Evolutionary conservation across 2,797 vertebrate genomes (phyloP).

Genomic region (Eurystomus glaucurus): DNA sequence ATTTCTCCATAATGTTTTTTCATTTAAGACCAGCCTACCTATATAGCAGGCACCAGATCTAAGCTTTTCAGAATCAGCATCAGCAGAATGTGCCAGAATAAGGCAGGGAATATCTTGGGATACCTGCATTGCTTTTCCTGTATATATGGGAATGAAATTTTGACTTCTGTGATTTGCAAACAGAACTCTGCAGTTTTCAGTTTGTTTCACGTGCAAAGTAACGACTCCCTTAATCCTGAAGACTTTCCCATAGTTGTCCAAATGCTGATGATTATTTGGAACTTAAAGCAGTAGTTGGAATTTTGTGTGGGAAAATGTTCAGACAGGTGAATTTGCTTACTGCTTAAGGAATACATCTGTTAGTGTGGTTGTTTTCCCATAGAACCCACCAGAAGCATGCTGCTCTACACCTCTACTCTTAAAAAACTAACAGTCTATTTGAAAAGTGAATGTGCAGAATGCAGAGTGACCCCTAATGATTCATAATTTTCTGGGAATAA

Average conservation of each 20-base stretch:
- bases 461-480: not conserved
- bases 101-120: not conserved
- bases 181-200: not conserved
- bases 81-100: not conserved
- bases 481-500: slow-evolving; percentile 23
- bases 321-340: not conserved
- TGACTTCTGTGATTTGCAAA: not conserved
- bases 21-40: not conserved
- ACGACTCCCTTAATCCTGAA: not conserved
- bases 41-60: not conserved
- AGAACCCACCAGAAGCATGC: not conserved
- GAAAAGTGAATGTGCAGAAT: not conserved
- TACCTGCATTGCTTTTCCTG: not conserved
- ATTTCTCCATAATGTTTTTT: not conserved
- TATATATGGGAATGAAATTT: not conserved
- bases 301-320: not conserved
- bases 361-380: not conserved
- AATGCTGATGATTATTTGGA: not conserved
- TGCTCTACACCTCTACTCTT: not conserved
- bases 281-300: not conserved
- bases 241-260: not conserved
- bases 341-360: not conserved
- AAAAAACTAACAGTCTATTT: not conserved
- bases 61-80: not conserved
- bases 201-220: not conserved